Base-by-base conservation (phyloP, 2,797 vertebrate species). In the Premnoplex brunnescens region DNA sequence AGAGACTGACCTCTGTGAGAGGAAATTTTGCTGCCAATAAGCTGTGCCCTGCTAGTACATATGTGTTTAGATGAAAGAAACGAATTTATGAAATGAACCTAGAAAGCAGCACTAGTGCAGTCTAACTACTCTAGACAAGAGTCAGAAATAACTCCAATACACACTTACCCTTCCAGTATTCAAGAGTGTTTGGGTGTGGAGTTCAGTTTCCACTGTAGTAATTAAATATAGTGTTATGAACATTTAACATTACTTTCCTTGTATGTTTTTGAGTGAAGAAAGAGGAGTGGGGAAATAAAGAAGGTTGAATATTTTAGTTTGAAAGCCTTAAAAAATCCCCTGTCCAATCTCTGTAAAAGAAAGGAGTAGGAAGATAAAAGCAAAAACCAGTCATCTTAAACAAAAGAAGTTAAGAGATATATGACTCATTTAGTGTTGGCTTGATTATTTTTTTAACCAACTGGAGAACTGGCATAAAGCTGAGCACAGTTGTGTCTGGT, bases 11-110 rank as follows among this genome's bases (percentile, higher is more conserved):
- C 71, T 93, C 58, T 76, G 46, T 54, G 60, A 87, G 73, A 82
- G 43, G 54, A 69, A 95, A 76, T 34, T 75, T 95, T 94, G 34
- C 54, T 95, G 83, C 73, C 69, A 94, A 54, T 94, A 95, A 91
- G 43, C 39, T n/a, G 30, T 93, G 46, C 36, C 56, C 26, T 83
- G 60, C 51, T 80, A 43, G 32, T 73, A 56, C 64, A 75, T 89
- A 73, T 72, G 58, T 91, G 23, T 74, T 94, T 66, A 93, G 81
- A 96, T 94, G 76, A 97, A 97, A 97, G 88, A 93, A 94, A 54
- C 59, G 14, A 46, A 94, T 91, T 91, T 91, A 71, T 80, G n/a
- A 85, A 95, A 80, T 74, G 52, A 91, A 71, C 51, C 18, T 88
- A 91, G 69, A 95, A 91, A 90, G 77, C 17, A 66, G 20, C 15